Evolutionary conservation across 2,888 invertebrate species (phyloP).

Genomic region (Alcis repandata): DNA sequence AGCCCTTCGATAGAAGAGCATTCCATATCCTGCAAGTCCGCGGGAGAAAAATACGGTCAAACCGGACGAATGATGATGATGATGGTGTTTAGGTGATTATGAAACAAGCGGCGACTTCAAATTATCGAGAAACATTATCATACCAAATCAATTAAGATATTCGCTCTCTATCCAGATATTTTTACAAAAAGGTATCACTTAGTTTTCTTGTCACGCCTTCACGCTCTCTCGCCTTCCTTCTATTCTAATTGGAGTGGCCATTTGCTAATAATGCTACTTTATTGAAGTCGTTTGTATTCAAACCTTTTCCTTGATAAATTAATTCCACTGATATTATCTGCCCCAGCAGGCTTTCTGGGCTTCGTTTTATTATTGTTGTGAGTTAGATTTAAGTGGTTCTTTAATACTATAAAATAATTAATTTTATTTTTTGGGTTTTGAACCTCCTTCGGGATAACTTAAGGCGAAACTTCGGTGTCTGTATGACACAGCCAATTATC

Average conservation of each 20-base stretch:
- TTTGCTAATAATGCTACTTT: slow-evolving; percentile 39
- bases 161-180: slow-evolving; percentile 4
- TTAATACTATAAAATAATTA: background rate
- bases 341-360: background rate
- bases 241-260: slow-evolving; percentile 40
- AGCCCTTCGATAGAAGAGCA: too few relatives aligned
- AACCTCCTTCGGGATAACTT: too few relatives aligned
- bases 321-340: slow-evolving; percentile 9
- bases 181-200: slow-evolving; percentile 11
- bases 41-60: too few relatives aligned
- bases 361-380: background rate
- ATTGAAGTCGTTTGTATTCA: slow-evolving; percentile 43
- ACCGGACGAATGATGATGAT: too few relatives aligned
- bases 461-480: too few relatives aligned
- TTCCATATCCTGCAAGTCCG: too few relatives aligned
- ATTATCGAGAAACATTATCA: too few relatives aligned
- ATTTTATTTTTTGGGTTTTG: too few relatives aligned
- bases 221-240: slow-evolving; percentile 15
- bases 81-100: too few relatives aligned
- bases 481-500: too few relatives aligned
- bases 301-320: slow-evolving; percentile 35
- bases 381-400: background rate
- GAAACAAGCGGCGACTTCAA: too few relatives aligned
- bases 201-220: slow-evolving; percentile 31
- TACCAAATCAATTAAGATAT: background rate